Evolutionary conservation across 1,140 invertebrate species (phyloP), one percentile per base, ranked within the genome.

Genomic region (Drosophila tropicalis): DNA sequence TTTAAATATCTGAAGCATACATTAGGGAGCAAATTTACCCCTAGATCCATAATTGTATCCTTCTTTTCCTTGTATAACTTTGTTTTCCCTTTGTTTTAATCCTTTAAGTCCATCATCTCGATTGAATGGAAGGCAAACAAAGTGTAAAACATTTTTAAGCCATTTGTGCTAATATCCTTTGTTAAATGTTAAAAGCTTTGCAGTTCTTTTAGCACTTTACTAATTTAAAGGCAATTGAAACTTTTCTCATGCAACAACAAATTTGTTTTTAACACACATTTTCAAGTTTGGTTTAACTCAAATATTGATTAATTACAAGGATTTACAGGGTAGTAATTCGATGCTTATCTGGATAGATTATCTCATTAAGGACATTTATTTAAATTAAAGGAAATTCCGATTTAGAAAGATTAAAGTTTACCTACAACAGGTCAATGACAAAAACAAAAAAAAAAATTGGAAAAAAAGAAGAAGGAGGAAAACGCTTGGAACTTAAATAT

Each of bases 391-490:
- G 12, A 51, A 51, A 47, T 56, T 41, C 58, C 34, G 17, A 39
- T 60, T 70, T 44, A 15, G 5, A 29, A 29, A 44, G 34, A 22
- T 63, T 36, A 62, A 74, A 47, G 57, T 55, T 78, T 76, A 40
- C 61, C 54, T 74, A 89, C 84, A 87, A 87, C 84, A 87, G 84
- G 84, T 87, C 84, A 87, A 89, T 84, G 85, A 90, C 80, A 87
- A 87, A 90, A 87, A 87, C 84, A 83, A 83, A 72, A 75, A 70
- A 41, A 63, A 64, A 39, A n/a, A 12, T 2, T 6, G 15, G 13
- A 44, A 13, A 34, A 13, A 32, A 29, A n/a, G 22, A 22, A 22
- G 22, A 25, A 25, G 22, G 22, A 25, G 22, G 22, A 25, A 25
- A 25, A 25, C 22, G 22, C 22, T 25, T 25, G 40, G 71, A 67